These are phyloP conservation scores for Slavum lentiscoides DNA, from an alignment of 2,888 invertebrate species.

Conservation along the genomic window DNA sequence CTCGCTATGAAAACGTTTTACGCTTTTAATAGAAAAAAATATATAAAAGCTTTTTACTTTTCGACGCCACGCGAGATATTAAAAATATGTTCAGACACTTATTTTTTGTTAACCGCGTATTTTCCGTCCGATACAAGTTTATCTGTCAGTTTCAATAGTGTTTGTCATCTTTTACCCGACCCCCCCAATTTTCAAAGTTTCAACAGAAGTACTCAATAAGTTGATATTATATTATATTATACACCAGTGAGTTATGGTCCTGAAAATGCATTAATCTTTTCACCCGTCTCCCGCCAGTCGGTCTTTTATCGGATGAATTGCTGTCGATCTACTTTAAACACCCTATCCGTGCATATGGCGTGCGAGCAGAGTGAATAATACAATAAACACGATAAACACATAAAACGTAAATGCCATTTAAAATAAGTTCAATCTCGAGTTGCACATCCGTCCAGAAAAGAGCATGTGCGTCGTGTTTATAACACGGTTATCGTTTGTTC, in stretches of 20 bases:
- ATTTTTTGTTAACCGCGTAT: constrained; percentile 14
- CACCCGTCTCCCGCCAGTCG: neutral
- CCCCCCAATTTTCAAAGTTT: neutral
- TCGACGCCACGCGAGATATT: constrained; percentile 2
- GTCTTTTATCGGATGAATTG: constrained; percentile 41
- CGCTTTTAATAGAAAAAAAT: neutral
- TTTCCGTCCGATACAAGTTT: constrained; percentile 22
- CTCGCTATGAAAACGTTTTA: neutral
- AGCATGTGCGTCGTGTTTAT: neutral
- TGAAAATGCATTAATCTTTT: constrained; percentile 48
- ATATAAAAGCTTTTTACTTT: constrained; percentile 12
- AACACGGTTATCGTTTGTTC: neutral
- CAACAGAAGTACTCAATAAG: constrained; percentile 37
- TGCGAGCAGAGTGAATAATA: constrained; percentile 14
- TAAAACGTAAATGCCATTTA: neutral
- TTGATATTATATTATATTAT: constrained; percentile 25
- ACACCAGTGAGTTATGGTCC: constrained; percentile 27
- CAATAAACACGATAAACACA: constrained; percentile 28
- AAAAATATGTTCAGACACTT: constrained; percentile 19
- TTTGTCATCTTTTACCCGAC: constrained; percentile 30
- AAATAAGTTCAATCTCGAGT: neutral
- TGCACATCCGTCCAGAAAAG: neutral
- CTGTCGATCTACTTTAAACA: constrained; percentile 40
- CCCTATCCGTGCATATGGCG: constrained; percentile 29
- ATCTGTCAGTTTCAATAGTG: constrained; percentile 39